These are phyloP conservation scores for Psilopogon haemacephalus DNA, from an alignment of 2,113 vertebrate species.

Conservation along the genomic window DNA sequence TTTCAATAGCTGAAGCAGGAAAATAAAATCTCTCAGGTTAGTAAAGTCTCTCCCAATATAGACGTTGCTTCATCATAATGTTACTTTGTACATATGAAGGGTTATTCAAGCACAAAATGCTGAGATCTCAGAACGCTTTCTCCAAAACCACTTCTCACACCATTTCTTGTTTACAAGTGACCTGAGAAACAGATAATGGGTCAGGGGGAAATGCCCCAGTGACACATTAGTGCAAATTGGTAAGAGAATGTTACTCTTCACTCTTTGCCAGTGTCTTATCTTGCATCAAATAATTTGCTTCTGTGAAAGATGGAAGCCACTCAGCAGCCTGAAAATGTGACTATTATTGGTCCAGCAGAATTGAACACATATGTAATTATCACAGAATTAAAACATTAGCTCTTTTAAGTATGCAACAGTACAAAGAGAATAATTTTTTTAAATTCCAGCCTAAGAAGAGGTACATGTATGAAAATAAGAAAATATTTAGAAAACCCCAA, in stretches of 20 bases:
- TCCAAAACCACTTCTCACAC: not conserved
- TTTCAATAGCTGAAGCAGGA: not conserved
- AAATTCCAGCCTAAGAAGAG: not conserved
- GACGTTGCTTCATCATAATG: not conserved
- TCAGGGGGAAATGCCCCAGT: not conserved
- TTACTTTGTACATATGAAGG: not conserved
- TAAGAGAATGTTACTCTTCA: not conserved
- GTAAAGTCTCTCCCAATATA: fast-evolving
- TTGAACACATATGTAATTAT: not conserved
- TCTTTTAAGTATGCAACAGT: not conserved
- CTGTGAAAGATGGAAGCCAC: not conserved
- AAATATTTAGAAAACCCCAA: not conserved
- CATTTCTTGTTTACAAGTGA: not conserved
- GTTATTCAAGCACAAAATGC: not conserved
- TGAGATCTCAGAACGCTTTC: not conserved
- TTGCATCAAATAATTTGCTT: not conserved
- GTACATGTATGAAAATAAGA: not conserved
- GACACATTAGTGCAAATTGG: not conserved
- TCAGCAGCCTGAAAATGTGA: not conserved
- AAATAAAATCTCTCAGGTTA: not conserved
- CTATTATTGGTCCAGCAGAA: not conserved
- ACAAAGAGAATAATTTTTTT: not conserved
- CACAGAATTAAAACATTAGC: not conserved
- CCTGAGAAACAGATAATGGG: not conserved
- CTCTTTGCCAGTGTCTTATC: not conserved